A percentile compares a stretch with the other conserved stretches of the same genome.
These are phyloP conservation scores for Scatophagus argus DNA, from an alignment of 2,113 vertebrate genomes.

Conservation along the genomic window DNA sequence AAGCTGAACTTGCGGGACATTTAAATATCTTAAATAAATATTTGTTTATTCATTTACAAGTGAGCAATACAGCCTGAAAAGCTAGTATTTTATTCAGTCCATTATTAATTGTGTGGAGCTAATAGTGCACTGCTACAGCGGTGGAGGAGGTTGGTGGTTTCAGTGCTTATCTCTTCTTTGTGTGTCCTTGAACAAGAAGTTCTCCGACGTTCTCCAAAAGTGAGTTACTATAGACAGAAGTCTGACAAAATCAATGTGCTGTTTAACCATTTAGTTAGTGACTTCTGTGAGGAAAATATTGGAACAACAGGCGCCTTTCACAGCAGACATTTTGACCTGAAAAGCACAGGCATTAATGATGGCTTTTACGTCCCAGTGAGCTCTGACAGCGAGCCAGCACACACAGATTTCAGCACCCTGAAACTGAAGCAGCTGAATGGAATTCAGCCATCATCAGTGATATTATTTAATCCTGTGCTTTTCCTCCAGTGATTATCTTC, in stretches of 20 bases:
- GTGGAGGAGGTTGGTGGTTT: neutral
- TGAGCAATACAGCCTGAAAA: neutral
- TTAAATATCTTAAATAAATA: neutral
- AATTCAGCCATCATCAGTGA: neutral
- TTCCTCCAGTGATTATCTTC: neutral
- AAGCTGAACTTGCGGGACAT: slow-evolving; percentile 4
- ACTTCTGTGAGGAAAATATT: neutral
- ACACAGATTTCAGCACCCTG: neutral
- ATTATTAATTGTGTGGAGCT: neutral
- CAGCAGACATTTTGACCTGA: neutral
- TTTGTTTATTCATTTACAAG: neutral
- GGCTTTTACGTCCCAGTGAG: neutral
- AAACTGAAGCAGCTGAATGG: neutral
- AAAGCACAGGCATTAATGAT: neutral
- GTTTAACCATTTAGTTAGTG: neutral
- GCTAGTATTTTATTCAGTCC: neutral
- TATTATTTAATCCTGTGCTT: neutral
- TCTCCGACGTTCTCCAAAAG: too few relatives aligned
- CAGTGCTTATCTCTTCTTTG: neutral
- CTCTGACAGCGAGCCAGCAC: neutral
- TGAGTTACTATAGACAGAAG: neutral
- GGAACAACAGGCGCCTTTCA: neutral
- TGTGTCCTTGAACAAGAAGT: neutral
- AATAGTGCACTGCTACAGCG: too few relatives aligned
- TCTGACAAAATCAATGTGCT: neutral